These are phyloP conservation scores for Amia ocellicauda DNA, from an alignment of 2,113 vertebrate genomes.

Conservation along the genomic window DNA sequence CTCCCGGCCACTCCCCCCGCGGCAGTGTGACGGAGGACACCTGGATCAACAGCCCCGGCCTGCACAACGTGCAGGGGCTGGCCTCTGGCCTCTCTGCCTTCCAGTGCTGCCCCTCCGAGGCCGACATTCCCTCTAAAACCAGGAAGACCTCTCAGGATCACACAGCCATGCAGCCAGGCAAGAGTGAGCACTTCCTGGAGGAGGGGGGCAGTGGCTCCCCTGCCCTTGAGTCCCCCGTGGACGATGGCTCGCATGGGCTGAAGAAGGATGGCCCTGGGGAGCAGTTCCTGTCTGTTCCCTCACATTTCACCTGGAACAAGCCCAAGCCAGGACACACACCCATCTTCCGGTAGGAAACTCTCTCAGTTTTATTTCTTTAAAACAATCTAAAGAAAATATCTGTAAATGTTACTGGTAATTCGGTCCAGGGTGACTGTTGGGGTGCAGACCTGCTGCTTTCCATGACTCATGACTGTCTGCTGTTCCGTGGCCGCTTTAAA, in stretches of 20 bases:
- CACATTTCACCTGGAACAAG: constrained; percentile 97
- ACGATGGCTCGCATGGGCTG: constrained; percentile 79
- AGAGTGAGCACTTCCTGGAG: constrained; percentile 81
- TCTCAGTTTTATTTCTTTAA: too few relatives aligned
- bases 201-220: constrained; percentile 84
- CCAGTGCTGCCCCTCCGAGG: constrained; percentile 86
- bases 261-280: constrained; percentile 91
- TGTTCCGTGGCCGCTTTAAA: too few relatives aligned
- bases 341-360: constrained; percentile 84
- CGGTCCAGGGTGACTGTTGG: too few relatives aligned
- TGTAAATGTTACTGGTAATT: too few relatives aligned
- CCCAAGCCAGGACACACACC: constrained; percentile 95
- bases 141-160: constrained; percentile 95
- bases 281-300: constrained; percentile 95
- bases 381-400: too few relatives aligned
- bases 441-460: too few relatives aligned
- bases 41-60: constrained; percentile 77
- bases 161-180: constrained; percentile 75
- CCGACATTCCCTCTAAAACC: constrained; percentile 94
- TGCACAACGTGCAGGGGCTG: constrained; percentile 58
- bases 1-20: constrained; percentile 90
- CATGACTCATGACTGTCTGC: too few relatives aligned
- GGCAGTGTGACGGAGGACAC: constrained; percentile 95
- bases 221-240: constrained; percentile 79
- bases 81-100: constrained; percentile 76